Evolutionary conservation across 2,888 invertebrate species (phyloP), one percentile per base, ranked within the genome.

Genomic region (Tachina lurida): DNA sequence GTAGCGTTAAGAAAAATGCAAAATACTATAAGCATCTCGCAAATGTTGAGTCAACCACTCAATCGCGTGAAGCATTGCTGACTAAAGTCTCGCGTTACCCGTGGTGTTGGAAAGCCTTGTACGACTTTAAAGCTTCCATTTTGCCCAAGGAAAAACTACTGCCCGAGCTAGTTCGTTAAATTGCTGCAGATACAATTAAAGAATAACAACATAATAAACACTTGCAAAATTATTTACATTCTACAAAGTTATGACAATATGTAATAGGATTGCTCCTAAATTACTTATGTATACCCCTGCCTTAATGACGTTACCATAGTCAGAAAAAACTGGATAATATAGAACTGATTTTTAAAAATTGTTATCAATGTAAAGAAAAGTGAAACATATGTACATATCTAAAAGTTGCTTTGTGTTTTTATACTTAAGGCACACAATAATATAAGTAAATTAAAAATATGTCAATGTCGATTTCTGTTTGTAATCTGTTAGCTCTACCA

Each of bases 111-210:
- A 88, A 89, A 62, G 89, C 89, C 31, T 87, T 89, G 39, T 87
- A 89, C 58, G 89, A 91, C 41, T 78, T 91, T 3, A 90, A 89
- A 56, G 89, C 88, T 0, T 88, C 88, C 3, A 58, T 92, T 10
- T 86, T 91, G 71, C 92, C 92, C 19, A 91, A 91, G 19, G 88
- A 91, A 41, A 89, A 89, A 74, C 89, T 92, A 3, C 79, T 93
- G 79, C 93, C 93, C 3, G 92, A 92, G 86, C 88, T 93, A n/a
- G 92, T 93, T 67, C 92, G 92, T 87, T 91, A 70, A 88, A 22
- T 45, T 43, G 15, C 60, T 12, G 13, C 41, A 62, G 15, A 31
- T 7, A 31, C 31, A 31, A 31, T 15, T 43, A 13, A 58, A n/a
- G 15, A 5, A 13, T 22, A 13, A 2, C 19, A 12, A 54, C 17